These are phyloP conservation scores for Emydura subglobosa DNA, from an alignment of 2,113 vertebrate species.

Conservation along the genomic window DNA sequence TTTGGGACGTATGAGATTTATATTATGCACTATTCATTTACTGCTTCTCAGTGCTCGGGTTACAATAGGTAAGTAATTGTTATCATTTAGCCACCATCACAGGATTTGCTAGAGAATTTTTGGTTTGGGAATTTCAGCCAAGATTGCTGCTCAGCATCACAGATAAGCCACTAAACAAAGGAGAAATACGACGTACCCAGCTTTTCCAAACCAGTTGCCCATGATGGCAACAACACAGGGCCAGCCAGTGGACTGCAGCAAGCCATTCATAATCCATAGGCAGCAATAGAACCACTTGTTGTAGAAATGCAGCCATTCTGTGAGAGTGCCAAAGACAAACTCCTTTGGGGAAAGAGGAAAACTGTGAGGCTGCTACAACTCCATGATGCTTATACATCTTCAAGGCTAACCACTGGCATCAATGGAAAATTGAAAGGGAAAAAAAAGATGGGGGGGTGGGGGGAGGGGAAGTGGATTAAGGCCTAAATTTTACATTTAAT, in stretches of 20 bases:
- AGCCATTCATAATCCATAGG: slow-evolving; percentile 93
- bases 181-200: slow-evolving; percentile 82
- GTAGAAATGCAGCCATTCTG: slow-evolving; percentile 95
- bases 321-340: slow-evolving; percentile 91
- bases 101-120: neutral
- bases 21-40: neutral
- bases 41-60: neutral
- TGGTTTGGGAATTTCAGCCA: neutral
- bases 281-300: slow-evolving; percentile 90
- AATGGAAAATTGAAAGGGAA: neutral
- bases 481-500: neutral
- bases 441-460: neutral
- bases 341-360: slow-evolving; percentile 73
- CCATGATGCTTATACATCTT: neutral
- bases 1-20: neutral
- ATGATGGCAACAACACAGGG: slow-evolving; percentile 97
- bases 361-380: neutral
- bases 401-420: neutral
- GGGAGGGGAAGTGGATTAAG: neutral
- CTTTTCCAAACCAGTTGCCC: slow-evolving; percentile 98
- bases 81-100: neutral
- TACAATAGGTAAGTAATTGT: neutral
- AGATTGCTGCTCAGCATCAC: neutral
- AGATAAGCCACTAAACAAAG: neutral
- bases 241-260: slow-evolving; percentile 97